Percentiles rank a stretch among this genome's conserved stretches.
These are phyloP conservation scores for Wiebesia pumilae DNA, from an alignment of 1,140 invertebrate species.

Conservation along the genomic window DNA sequence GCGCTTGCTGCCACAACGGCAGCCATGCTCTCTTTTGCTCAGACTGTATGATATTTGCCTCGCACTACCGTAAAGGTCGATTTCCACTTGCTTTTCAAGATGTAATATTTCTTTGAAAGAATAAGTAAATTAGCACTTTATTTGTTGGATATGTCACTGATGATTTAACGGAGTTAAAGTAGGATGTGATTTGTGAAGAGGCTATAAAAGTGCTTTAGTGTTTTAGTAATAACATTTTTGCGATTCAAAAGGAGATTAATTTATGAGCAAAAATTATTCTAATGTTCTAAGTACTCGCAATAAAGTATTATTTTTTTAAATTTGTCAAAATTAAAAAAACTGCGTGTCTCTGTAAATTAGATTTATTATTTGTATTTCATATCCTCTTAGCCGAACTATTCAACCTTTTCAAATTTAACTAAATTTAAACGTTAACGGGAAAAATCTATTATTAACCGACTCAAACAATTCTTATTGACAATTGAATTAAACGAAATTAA, in stretches of 20 bases:
- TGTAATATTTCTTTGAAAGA: slow-evolving; percentile 11
- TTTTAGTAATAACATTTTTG: slow-evolving; percentile 17
- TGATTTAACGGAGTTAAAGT: slow-evolving; percentile 22
- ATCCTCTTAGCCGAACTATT: no score
- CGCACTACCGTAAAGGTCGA: neutral
- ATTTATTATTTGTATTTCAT: no score
- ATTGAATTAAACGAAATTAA: no score
- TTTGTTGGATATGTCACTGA: neutral
- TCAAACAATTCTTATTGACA: no score
- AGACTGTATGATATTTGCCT: slow-evolving; percentile 56
- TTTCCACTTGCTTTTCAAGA: slow-evolving; percentile 27
- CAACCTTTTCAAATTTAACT: no score
- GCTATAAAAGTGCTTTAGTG: slow-evolving; percentile 4
- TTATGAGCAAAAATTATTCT: neutral
- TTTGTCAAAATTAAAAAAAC: neutral
- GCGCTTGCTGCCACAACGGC: slow-evolving; percentile 51
- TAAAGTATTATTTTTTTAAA: neutral
- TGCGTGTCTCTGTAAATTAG: no score
- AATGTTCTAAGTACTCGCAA: neutral
- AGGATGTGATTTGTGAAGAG: slow-evolving; percentile 24
- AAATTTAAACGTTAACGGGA: no score
- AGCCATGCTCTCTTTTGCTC: slow-evolving; percentile 60
- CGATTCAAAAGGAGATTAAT: slow-evolving; percentile 3
- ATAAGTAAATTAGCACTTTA: slow-evolving; percentile 22
- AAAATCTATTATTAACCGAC: no score